A percentile compares a stretch with the other conserved stretches of the same genome.
These are phyloP conservation scores for Perithous albicinctus DNA, from an alignment of 2,888 invertebrate species.

Conservation along the genomic window DNA sequence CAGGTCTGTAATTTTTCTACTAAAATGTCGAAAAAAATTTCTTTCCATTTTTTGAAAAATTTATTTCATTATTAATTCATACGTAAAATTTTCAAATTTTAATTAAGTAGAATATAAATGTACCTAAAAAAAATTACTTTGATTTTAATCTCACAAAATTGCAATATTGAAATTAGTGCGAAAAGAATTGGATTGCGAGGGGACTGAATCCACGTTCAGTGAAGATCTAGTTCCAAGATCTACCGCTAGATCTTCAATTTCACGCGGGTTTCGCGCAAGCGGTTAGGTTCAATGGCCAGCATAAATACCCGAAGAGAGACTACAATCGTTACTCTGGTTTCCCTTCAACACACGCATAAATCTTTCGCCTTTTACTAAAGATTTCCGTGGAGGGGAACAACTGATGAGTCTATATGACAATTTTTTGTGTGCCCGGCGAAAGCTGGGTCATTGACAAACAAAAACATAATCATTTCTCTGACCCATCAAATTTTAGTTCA, in stretches of 20 bases:
- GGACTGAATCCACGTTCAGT: neutral
- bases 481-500: neutral
- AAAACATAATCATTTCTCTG: slow-evolving; percentile 7
- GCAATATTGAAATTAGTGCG: too few relatives aligned
- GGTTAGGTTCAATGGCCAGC: neutral
- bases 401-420: slow-evolving; percentile 71
- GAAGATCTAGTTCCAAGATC: neutral
- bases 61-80: too few relatives aligned
- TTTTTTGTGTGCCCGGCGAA: slow-evolving; percentile 79
- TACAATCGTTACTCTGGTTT: slow-evolving; percentile 77
- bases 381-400: slow-evolving; percentile 84
- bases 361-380: slow-evolving; percentile 86
- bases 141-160: too few relatives aligned
- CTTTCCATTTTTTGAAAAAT: too few relatives aligned
- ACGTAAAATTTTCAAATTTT: too few relatives aligned
- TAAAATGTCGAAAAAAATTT: too few relatives aligned
- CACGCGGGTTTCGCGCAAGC: slow-evolving; percentile 10
- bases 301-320: neutral
- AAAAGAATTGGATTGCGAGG: neutral
- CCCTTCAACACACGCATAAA: slow-evolving; percentile 84
- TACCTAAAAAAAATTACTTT: too few relatives aligned
- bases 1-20: too few relatives aligned
- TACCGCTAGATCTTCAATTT: slow-evolving; percentile 16
- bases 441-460: slow-evolving; percentile 72
- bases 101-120: too few relatives aligned